Base-by-base conservation (phyloP, 2,888 invertebrate species). In the Eledona agricola region DNA sequence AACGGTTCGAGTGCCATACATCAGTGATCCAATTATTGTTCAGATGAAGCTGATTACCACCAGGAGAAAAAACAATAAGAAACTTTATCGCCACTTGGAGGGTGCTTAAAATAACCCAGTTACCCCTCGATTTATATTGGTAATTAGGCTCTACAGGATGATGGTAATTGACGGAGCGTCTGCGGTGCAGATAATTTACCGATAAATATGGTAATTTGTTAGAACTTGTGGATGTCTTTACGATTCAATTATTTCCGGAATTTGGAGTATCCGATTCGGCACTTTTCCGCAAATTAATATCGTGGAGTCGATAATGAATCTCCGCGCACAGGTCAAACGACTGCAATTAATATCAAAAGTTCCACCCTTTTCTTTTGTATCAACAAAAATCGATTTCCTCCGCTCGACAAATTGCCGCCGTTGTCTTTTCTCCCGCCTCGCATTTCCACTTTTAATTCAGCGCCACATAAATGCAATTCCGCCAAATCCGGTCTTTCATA, bases 241-340 rank as follows among this genome's bases (percentile, higher is more conserved):
- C 45, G 47, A 47, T 40, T 53, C 46, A 53, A 53, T 53, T 53
- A 53, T 47, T 53, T 47, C 35, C 28, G 31, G 26, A 43, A 43
- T 28, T 28, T 29, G 25, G 11, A 15, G 35, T 47, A 53, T 53
- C 34, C 47, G 53, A 47, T 42, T 47, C 34, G 47, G 53, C 53
- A 53, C 47, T 53, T 53, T 53, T 42, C 53, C 26, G 47, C 35
- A 47, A 53, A 53, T 53, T 53, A 53, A 53, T 53, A 53, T 29
- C 53, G n/a, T n/a, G 10, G 47, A 42, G 47, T 53, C 47, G 53
- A 42, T 53, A 47, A 53, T 53, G 53, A 53, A 53, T 53, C 53
- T 47, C 22, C 20, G 26, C 28, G 29, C 40, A 45, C n/a, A 53
- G 53, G 53, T 47, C 53, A 47, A 47, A 47, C 42, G 47, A 20